phyloP scores from a whole-genome alignment of 2,888 invertebrate species.

The Drosophila gaucha region DNA sequence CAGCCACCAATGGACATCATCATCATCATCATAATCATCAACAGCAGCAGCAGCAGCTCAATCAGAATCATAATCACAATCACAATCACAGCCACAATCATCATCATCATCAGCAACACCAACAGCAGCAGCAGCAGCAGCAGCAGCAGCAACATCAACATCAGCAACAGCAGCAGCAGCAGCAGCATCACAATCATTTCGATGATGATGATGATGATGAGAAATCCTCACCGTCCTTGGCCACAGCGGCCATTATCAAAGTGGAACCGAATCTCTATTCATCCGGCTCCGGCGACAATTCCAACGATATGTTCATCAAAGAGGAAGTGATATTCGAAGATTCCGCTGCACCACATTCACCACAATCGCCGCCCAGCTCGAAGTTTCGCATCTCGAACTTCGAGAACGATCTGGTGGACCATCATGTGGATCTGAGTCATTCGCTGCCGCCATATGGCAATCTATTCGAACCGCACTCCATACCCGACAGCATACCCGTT shows the following conservation, averaged over 20 bases:
- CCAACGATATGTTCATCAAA: slow-evolving; percentile 84
- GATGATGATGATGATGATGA: slow-evolving; percentile 82
- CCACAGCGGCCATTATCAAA: slow-evolving; percentile 83
- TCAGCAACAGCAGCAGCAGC: slow-evolving; percentile 33
- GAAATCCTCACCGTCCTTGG: slow-evolving; percentile 84
- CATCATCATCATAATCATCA: slow-evolving; percentile 37
- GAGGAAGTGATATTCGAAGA: slow-evolving; percentile 84
- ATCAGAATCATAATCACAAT: slow-evolving; percentile 31
- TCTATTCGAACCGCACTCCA: slow-evolving; percentile 84
- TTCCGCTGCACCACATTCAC: slow-evolving; percentile 82
- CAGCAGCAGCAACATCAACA: slow-evolving; percentile 2
- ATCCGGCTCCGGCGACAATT: slow-evolving; percentile 83
- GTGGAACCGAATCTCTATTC: slow-evolving; percentile 84
- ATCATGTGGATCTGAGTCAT: slow-evolving; percentile 83
- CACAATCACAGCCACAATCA: slow-evolving; percentile 39
- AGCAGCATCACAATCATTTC: slow-evolving; percentile 69
- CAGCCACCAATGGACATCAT: slow-evolving; percentile 50
- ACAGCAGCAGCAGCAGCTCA: slow-evolving; percentile 27
- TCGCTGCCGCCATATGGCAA: slow-evolving; percentile 84
- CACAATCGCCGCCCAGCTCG: slow-evolving; percentile 84
- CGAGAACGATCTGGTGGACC: slow-evolving; percentile 83
- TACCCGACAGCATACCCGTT: slow-evolving; percentile 84
- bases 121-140: not conserved
- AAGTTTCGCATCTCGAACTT: slow-evolving; percentile 84
- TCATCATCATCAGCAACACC: slow-evolving; percentile 10